Percentiles rank a stretch among this genome's conserved stretches.
Conservation (phyloP, 2,888 invertebrate genomes). For the Shargacucullia verbasci region DNA sequence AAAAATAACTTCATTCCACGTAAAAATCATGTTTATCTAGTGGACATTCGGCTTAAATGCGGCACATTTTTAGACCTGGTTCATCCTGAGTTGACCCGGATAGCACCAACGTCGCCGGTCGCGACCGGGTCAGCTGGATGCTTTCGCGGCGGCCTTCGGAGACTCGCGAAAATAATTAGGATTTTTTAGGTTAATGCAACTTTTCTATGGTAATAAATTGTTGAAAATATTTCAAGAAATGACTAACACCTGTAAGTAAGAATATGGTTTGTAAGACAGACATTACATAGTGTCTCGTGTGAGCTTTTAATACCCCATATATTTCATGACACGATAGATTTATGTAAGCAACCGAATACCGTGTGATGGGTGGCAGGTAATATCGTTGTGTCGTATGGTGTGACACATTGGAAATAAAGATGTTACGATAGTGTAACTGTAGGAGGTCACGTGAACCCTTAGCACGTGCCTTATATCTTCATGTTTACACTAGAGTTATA, state of each 20-base stretch:
- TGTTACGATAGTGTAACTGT: slow-evolving; percentile 53
- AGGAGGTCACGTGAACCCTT: slow-evolving; percentile 54
- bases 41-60: slow-evolving; percentile 59
- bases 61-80: slow-evolving; percentile 43
- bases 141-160: slow-evolving; percentile 74
- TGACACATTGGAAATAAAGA: slow-evolving; percentile 53
- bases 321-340: slow-evolving; percentile 32
- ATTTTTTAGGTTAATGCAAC: slow-evolving; percentile 45
- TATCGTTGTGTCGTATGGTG: slow-evolving; percentile 27
- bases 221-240: no score
- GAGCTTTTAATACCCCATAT: slow-evolving; percentile 11
- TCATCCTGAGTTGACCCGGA: slow-evolving; percentile 81
- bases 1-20: neutral
- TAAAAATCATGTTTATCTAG: slow-evolving; percentile 36
- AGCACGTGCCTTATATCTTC: slow-evolving; percentile 53
- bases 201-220: no score
- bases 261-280: neutral
- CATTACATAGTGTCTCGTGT: neutral
- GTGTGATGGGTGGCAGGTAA: slow-evolving; percentile 28
- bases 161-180: slow-evolving; percentile 67
- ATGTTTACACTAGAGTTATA: slow-evolving; percentile 42
- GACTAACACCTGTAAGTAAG: no score
- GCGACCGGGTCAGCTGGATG: slow-evolving; percentile 84
- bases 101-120: slow-evolving; percentile 85
- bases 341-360: slow-evolving; percentile 25